Evolutionary conservation across 1,140 invertebrate genomes (phyloP).

Genomic region (Bombus huntii): DNA sequence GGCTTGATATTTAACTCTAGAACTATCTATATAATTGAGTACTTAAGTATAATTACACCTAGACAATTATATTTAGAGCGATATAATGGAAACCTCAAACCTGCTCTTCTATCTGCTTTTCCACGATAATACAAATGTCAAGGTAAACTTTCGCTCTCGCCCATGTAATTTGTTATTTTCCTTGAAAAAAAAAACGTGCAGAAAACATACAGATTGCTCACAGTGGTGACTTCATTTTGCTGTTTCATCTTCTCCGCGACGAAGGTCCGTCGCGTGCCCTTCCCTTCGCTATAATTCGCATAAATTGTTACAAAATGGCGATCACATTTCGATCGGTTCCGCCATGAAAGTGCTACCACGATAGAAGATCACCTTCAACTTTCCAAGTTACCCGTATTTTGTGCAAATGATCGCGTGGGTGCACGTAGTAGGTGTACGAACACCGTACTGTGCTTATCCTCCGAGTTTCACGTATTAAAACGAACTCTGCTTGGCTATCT

Average conservation of each 20-base stretch:
- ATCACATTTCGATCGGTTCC: constrained; percentile 18
- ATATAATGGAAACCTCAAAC: too few relatives aligned
- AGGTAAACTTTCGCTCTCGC: neutral
- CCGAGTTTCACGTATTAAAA: neutral
- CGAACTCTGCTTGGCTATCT: neutral
- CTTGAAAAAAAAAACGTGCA: too few relatives aligned
- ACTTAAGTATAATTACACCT: too few relatives aligned
- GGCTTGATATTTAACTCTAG: too few relatives aligned
- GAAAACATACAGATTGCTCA: neutral
- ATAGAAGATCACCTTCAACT: constrained; percentile 46
- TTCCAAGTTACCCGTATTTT: constrained; percentile 48
- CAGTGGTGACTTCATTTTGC: neutral
- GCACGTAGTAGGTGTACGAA: constrained; percentile 53
- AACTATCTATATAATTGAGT: too few relatives aligned
- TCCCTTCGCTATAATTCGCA: neutral
- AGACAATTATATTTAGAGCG: too few relatives aligned
- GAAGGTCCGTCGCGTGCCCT: neutral
- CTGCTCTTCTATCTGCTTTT: too few relatives aligned
- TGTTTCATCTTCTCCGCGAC: neutral
- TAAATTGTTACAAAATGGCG: constrained; percentile 1
- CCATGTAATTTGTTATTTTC: neutral
- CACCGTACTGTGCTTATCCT: constrained; percentile 30
- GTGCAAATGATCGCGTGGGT: constrained; percentile 52
- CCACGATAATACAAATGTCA: too few relatives aligned
- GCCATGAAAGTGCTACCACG: constrained; percentile 10